phyloP scores from a whole-genome alignment of 2,113 vertebrate genomes.

The Isichthys henryi region DNA sequence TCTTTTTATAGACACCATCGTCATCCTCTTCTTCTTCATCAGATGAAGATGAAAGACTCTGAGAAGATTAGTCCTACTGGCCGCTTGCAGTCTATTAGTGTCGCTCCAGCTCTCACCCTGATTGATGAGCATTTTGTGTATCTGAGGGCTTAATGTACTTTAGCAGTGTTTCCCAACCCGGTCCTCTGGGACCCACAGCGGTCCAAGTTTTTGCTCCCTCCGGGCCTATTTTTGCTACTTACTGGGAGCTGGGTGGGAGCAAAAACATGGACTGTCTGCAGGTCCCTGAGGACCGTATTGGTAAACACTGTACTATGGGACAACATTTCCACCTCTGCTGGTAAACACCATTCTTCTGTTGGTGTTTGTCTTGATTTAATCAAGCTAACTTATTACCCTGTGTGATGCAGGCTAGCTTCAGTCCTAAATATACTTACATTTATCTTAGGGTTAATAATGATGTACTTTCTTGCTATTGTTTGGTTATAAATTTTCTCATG shows the following conservation, averaged over 20 bases:
- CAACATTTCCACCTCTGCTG: not conserved
- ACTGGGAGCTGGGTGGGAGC: not conserved
- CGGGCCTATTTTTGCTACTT: not conserved
- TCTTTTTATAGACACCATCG: conserved; percentile 44
- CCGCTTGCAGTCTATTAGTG: not conserved
- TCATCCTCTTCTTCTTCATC: conserved; percentile 45
- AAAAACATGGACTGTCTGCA: not conserved
- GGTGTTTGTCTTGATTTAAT: not conserved
- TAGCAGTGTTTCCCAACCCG: not conserved
- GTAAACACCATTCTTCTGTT: not conserved
- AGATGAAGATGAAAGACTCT: conserved; percentile 50
- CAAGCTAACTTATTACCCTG: not conserved
- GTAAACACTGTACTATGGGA: not conserved
- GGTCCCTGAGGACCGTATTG: not conserved
- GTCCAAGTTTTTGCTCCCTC: not conserved
- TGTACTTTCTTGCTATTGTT: not conserved
- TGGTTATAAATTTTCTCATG: not conserved
- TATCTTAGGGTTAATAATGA: not conserved
- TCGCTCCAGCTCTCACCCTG: not conserved
- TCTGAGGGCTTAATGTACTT: not conserved
- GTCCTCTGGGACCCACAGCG: not conserved
- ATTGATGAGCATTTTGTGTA: not conserved
- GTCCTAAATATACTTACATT: not conserved
- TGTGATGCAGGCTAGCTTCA: not conserved
- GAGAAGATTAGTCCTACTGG: conserved; percentile 22